Conservation (phyloP, 1,140 invertebrate genomes). For the Drosophila littoralis region DNA sequence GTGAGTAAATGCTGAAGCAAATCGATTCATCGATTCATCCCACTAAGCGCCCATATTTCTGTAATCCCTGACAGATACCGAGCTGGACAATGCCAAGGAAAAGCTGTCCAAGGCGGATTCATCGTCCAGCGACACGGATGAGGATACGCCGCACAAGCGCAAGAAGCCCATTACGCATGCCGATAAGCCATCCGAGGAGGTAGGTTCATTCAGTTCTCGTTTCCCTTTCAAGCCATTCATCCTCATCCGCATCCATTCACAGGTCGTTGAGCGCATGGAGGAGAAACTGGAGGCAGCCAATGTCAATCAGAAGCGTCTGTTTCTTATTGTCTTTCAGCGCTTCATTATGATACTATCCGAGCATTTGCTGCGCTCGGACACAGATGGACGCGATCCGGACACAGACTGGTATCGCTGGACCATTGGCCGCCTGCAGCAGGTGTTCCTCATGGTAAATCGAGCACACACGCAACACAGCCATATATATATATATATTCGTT, state of each 20-base stretch:
- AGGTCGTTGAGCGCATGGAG: constrained; percentile 96
- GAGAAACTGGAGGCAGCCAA: constrained; percentile 97
- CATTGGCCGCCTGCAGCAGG: constrained; percentile 96
- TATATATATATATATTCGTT: background rate
- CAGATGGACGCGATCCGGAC: constrained; percentile 95
- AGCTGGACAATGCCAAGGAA: constrained; percentile 94
- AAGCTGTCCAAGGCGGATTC: constrained; percentile 91
- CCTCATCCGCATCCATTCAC: background rate
- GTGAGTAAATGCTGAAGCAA: constrained; percentile 70
- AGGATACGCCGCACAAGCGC: constrained; percentile 86
- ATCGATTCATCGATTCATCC: background rate
- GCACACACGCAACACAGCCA: background rate
- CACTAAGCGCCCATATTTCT: background rate
- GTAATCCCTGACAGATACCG: constrained; percentile 85
- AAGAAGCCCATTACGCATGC: constrained; percentile 87
- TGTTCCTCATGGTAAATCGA: constrained; percentile 94
- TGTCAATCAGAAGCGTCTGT: constrained; percentile 98
- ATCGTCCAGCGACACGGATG: constrained; percentile 91
- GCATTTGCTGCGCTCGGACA: constrained; percentile 96
- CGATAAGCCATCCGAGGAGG: constrained; percentile 93
- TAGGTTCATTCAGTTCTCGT: constrained; percentile 30
- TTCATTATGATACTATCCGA: constrained; percentile 99
- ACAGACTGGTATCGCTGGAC: constrained; percentile 99
- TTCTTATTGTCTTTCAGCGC: constrained; percentile 98
- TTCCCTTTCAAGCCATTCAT: too few species aligned